These are phyloP conservation scores for Cyanocitta stelleri DNA, from an alignment of 2,113 vertebrate genomes.

Conservation along the genomic window DNA sequence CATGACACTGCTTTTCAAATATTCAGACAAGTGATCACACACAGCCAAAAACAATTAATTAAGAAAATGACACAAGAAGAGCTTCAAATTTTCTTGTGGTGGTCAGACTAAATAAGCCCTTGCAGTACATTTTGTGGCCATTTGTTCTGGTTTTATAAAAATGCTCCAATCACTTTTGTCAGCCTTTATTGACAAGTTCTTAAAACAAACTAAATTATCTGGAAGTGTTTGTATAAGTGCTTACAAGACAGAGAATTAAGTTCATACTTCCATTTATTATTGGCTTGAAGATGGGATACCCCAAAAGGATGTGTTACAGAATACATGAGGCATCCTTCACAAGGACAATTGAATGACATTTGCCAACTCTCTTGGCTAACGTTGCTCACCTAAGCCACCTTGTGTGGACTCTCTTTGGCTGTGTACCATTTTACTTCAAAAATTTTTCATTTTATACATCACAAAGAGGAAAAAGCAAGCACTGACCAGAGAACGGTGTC, in stretches of 20 bases:
- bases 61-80: background rate
- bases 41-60: background rate
- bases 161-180: background rate
- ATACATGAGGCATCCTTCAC: background rate
- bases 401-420: background rate
- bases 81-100: background rate
- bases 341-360: background rate
- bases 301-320: background rate
- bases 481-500: rapidly evolving
- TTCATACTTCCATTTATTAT: background rate
- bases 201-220: background rate
- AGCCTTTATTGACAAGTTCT: background rate
- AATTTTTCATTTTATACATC: background rate
- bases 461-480: background rate
- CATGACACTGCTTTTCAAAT: background rate
- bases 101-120: background rate
- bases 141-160: background rate
- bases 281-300: background rate
- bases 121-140: background rate
- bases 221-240: background rate
- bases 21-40: background rate
- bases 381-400: background rate
- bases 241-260: background rate
- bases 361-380: background rate
- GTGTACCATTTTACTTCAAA: background rate